Evolutionary conservation across 2,888 invertebrate genomes (phyloP).

Genomic region (Orgyia antiqua): DNA sequence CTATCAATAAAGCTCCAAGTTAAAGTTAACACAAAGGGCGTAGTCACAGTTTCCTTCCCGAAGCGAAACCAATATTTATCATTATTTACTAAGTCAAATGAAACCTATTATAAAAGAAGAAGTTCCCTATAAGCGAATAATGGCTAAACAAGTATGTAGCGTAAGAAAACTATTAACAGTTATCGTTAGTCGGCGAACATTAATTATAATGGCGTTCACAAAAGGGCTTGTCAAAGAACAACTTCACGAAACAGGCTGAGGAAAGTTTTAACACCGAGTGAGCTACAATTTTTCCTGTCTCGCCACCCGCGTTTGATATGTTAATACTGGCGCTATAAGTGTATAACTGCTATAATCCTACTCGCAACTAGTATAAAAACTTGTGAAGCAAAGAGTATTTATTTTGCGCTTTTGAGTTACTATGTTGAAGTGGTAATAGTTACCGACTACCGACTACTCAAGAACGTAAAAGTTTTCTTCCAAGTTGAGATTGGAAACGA

Average conservation of each 20-base stretch:
- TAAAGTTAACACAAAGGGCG: no score
- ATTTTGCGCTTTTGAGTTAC: slow-evolving; percentile 44
- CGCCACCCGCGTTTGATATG: slow-evolving; percentile 19
- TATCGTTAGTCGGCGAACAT: slow-evolving; percentile 48
- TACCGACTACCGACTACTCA: slow-evolving; percentile 35
- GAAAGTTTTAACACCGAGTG: slow-evolving; percentile 27
- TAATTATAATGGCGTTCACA: slow-evolving; percentile 52
- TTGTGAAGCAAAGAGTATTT: slow-evolving; percentile 33
- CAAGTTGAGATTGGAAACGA: slow-evolving; percentile 56
- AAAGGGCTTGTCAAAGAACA: slow-evolving; percentile 52
- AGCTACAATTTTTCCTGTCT: slow-evolving; percentile 32
- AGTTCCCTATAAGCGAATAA: slow-evolving; percentile 40
- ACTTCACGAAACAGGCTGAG: slow-evolving; percentile 37
- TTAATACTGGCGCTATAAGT: slow-evolving; percentile 46
- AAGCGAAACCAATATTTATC: slow-evolving; percentile 30
- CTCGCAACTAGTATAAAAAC: slow-evolving; percentile 40
- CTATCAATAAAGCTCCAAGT: no score
- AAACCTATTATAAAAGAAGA: slow-evolving; percentile 29
- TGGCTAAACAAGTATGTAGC: no score
- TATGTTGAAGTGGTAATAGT: slow-evolving; percentile 38
- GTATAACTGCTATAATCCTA: no score
- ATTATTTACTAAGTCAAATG: slow-evolving; percentile 36
- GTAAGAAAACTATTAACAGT: slow-evolving; percentile 45
- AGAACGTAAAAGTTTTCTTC: slow-evolving; percentile 44
- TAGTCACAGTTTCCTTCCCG: slow-evolving; percentile 26